phyloP scores from a whole-genome alignment of 2,113 vertebrate genomes.

The Hirundichthys speculiger region DNA sequence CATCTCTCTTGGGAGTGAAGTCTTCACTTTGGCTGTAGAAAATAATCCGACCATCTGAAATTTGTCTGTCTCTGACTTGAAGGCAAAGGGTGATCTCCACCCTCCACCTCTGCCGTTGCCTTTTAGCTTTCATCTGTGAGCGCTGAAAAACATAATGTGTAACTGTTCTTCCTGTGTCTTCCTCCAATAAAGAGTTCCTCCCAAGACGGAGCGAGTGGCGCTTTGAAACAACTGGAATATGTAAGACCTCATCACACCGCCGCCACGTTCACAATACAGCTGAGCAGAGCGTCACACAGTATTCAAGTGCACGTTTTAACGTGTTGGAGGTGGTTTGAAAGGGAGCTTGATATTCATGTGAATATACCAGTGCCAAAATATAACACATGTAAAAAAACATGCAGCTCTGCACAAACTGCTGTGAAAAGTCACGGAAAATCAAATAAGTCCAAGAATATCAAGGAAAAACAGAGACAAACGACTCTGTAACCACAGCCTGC shows the following conservation, averaged over 20 bases:
- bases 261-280: conserved; percentile 10
- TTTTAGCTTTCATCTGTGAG: conserved; percentile 19
- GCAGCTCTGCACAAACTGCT: too few relatives aligned
- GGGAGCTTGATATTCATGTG: too few relatives aligned
- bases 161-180: conserved; percentile 74
- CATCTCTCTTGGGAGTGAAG: conserved; percentile 14
- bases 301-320: neutral
- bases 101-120: conserved; percentile 4
- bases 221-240: conserved; percentile 82
- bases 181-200: conserved; percentile 71
- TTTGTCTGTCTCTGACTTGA: conserved; percentile 5
- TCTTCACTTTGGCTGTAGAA: conserved; percentile 22
- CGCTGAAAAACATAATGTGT: conserved; percentile 18
- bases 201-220: conserved; percentile 66
- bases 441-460: too few relatives aligned
- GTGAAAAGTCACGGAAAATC: too few relatives aligned
- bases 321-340: neutral
- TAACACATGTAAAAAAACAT: too few relatives aligned
- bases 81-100: neutral
- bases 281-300: neutral
- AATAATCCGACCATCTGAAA: conserved; percentile 45
- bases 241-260: conserved; percentile 72
- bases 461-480: too few relatives aligned
- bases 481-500: too few relatives aligned
- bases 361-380: too few relatives aligned